phyloP scores from a whole-genome alignment of 2,888 invertebrate genomes.

The Papilio gigon region DNA sequence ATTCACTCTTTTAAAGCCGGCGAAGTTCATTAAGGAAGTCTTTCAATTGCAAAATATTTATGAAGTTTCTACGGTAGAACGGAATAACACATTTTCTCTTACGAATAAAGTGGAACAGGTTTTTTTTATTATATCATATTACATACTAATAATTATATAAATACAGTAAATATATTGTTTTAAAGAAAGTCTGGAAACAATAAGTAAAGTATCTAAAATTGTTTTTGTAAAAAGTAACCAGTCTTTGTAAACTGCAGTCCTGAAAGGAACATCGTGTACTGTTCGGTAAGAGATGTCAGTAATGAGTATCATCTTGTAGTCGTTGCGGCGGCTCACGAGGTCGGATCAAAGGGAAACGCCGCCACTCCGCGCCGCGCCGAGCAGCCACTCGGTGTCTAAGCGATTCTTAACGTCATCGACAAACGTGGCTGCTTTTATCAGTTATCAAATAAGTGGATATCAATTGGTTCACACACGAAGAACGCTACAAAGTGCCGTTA shows the following conservation, averaged over 20 bases:
- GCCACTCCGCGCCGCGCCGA: constrained; percentile 3
- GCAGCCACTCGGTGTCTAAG: constrained; percentile 20
- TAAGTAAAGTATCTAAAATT: too few relatives aligned
- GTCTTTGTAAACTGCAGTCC: background rate
- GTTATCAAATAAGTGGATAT: background rate
- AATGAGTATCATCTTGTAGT: constrained; percentile 12
- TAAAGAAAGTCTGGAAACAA: too few relatives aligned
- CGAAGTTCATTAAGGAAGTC: constrained; percentile 28
- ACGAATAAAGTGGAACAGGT: background rate
- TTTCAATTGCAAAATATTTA: constrained; percentile 23
- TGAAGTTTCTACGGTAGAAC: background rate
- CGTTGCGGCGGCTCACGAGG: constrained; percentile 4
- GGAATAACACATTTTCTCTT: background rate
- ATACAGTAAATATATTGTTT: too few relatives aligned
- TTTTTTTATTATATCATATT: too few relatives aligned
- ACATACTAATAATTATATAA: too few relatives aligned
- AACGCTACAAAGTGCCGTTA: background rate
- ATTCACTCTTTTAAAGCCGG: constrained; percentile 25
- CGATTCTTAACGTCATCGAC: constrained; percentile 27
- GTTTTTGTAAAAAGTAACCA: too few relatives aligned
- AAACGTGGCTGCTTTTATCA: constrained; percentile 13
- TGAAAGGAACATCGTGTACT: background rate
- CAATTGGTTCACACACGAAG: background rate
- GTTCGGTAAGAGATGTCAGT: constrained; percentile 3
- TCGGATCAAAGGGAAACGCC: constrained; percentile 11